A percentile compares a stretch with the other conserved stretches of the same genome.
Conservation (phyloP, 2,113 vertebrate genomes). For the Pterocles orientalis region DNA sequence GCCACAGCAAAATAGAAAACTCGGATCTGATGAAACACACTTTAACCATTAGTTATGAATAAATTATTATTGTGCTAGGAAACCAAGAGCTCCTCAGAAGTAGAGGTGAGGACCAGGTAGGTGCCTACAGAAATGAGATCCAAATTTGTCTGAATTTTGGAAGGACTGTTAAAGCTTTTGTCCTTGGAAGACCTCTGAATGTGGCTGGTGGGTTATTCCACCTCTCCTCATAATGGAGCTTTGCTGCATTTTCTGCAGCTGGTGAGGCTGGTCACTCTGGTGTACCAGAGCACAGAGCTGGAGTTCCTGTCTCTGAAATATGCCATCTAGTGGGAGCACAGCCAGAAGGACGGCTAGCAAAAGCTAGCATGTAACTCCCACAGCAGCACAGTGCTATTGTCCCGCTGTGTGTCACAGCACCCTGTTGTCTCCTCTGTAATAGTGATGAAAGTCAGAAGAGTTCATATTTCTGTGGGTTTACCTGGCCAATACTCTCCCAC, state of each 20-base stretch:
- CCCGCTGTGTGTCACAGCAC: background rate
- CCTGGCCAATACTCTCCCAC: background rate
- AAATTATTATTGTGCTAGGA: background rate
- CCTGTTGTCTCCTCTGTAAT: background rate
- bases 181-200: background rate
- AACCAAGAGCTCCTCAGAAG: background rate
- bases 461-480: background rate
- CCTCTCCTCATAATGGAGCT: background rate
- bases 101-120: background rate
- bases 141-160: background rate
- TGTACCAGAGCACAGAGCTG: background rate
- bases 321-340: background rate
- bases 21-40: background rate
- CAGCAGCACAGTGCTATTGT: background rate
- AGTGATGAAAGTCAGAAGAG: background rate
- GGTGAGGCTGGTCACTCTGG: fast-evolving
- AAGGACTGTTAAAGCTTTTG: background rate
- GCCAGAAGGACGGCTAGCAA: background rate
- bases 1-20: background rate
- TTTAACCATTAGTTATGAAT: background rate
- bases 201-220: background rate
- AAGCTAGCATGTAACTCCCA: background rate
- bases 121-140: background rate
- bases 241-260: background rate
- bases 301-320: background rate